These are phyloP conservation scores for Hippocampus barbouri DNA, from an alignment of 2,113 vertebrate genomes.

Conservation along the genomic window DNA sequence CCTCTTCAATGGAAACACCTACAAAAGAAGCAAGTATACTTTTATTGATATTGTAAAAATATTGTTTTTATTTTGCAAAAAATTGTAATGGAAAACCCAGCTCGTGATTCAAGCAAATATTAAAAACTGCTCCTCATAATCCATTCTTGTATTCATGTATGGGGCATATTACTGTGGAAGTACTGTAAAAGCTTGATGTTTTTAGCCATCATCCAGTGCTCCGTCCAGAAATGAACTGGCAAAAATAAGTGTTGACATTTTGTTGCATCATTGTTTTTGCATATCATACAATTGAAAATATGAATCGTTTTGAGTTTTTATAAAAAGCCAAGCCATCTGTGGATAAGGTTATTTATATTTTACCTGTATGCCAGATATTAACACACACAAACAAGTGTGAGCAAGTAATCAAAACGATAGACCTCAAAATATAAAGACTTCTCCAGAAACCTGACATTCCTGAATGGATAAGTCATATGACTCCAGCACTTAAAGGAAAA, in stretches of 20 bases:
- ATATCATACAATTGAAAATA: not conserved
- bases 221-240: not conserved
- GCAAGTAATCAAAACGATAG: conserved; percentile 39
- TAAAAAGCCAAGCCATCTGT: conserved; percentile 44
- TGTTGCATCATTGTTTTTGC: not conserved
- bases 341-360: conserved; percentile 57
- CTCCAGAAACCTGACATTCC: conserved; percentile 8
- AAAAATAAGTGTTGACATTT: not conserved
- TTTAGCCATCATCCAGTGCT: not conserved
- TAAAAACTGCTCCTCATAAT: not conserved
- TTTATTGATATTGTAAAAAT: no score
- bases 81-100: no score
- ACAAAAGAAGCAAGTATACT: no score
- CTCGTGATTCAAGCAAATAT: not conserved
- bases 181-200: not conserved
- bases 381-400: conserved; percentile 57
- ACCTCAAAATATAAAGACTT: conserved; percentile 41
- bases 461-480: not conserved
- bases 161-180: not conserved
- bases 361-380: conserved; percentile 36
- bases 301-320: conserved; percentile 24
- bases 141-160: not conserved
- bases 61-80: no score
- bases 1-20: no score
- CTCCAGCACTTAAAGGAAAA: not conserved